These are phyloP conservation scores for Onthophagus taurus DNA, from an alignment of 1,140 invertebrate genomes.

Conservation along the genomic window DNA sequence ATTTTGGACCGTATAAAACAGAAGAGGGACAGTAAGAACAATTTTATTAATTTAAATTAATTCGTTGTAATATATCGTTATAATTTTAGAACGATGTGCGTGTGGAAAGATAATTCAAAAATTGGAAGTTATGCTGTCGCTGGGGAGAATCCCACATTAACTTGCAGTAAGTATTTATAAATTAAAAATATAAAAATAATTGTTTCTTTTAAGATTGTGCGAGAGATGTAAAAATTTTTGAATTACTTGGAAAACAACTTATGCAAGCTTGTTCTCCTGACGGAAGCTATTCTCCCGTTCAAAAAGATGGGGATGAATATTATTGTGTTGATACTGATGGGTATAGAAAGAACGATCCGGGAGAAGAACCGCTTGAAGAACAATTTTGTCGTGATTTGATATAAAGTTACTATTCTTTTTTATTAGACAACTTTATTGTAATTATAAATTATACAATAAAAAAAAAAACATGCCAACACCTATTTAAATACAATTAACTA, in stretches of 20 bases:
- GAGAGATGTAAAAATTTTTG: conserved; percentile 41
- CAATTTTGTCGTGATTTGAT: not conserved
- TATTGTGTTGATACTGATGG: conserved; percentile 48
- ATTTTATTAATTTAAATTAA: not conserved
- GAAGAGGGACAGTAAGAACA: conserved; percentile 39
- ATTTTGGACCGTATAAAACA: conserved; percentile 45
- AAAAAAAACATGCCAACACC: too few species aligned
- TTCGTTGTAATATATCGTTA: not conserved
- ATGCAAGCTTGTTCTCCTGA: conserved; percentile 38
- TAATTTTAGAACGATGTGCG: conserved; percentile 44
- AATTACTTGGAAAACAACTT: conserved; percentile 36
- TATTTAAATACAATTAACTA: too few species aligned
- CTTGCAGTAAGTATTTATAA: conserved; percentile 44
- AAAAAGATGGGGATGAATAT: conserved; percentile 36
- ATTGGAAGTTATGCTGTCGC: conserved; percentile 40
- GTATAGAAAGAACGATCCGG: conserved; percentile 31
- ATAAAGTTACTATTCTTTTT: not conserved
- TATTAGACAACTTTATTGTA: too few species aligned
- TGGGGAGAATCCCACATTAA: conserved; percentile 34
- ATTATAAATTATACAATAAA: too few species aligned
- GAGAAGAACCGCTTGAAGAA: conserved; percentile 10
- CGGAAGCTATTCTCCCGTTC: conserved; percentile 43
- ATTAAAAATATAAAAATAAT: not conserved
- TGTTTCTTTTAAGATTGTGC: conserved; percentile 42
- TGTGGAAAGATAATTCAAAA: conserved; percentile 41